phyloP scores from a whole-genome alignment of 2,888 invertebrate genomes.

The Aradus depressus region DNA sequence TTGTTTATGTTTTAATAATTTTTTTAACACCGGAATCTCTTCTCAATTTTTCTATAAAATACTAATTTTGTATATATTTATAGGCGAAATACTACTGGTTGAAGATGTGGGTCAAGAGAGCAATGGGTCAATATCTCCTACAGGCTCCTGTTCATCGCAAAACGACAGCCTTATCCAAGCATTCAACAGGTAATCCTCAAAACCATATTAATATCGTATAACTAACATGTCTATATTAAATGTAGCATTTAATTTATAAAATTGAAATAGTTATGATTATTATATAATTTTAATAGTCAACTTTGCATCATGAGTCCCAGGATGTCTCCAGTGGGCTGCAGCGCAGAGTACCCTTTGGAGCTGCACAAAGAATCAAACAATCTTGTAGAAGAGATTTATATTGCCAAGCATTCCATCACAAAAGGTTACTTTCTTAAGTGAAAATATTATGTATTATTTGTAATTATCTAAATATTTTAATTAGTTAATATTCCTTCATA shows the following conservation, averaged over 20 bases:
- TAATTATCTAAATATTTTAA: no score
- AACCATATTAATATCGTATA: neutral
- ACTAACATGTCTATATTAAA: neutral
- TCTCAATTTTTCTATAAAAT: neutral
- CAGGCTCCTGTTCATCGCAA: slow-evolving; percentile 20
- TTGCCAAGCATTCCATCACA: slow-evolving; percentile 28
- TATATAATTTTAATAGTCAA: slow-evolving; percentile 18
- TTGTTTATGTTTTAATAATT: no score
- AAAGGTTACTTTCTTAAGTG: slow-evolving; percentile 16
- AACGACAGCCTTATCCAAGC: slow-evolving; percentile 20
- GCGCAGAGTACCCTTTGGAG: slow-evolving; percentile 21
- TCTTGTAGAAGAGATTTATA: slow-evolving; percentile 32
- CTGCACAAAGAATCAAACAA: slow-evolving; percentile 30
- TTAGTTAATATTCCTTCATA: neutral
- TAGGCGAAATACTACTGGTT: slow-evolving; percentile 4
- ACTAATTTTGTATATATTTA: neutral
- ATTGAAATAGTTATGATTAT: slow-evolving; percentile 1
- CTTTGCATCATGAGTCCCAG: slow-evolving; percentile 25
- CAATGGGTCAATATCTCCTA: slow-evolving; percentile 22
- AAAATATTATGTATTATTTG: neutral
- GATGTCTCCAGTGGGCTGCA: slow-evolving; percentile 28
- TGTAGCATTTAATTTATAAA: neutral
- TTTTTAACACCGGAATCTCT: no score
- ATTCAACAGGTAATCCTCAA: slow-evolving; percentile 20
- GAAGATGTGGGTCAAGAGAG: slow-evolving; percentile 1